Base-by-base conservation (phyloP, 2,888 invertebrate genomes). In the Leucophenga maculata region DNA sequence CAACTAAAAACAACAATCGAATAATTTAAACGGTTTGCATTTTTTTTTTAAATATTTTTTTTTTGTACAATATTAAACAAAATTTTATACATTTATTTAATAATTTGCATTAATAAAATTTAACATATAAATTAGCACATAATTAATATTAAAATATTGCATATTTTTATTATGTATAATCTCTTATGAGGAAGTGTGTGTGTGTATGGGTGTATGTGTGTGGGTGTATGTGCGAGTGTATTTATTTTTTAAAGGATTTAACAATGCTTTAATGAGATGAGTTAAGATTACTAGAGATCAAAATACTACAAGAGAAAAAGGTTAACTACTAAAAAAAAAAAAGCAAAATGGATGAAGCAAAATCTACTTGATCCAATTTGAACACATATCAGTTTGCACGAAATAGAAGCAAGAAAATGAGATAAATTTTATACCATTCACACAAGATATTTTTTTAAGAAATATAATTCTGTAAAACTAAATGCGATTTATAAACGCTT, bases 201-300 rank as follows among this genome's bases (percentile, higher is more conserved):
- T 50, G 16, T 31, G 31, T 59, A 32, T 59, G 57, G 31, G 22
- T 31, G 26, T 32, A 13, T 59, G 22, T n/a, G 11, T 22, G 32
- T 31, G 57, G n/a, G 22, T 31, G 31, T 59, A 32, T 59, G 57
- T n/a, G n/a, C n/a, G n/a, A 4, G n/a, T 26, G 13, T 32, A n/a
- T 59, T 26, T 57, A 4, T 48, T 48, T 48, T 16, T 50, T 39
- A 39, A 39, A 9, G 39, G 8, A 39, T 39, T 39, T 39, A 39
- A 39, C 39, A 39, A 39, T 39, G 54, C 3, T 18, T 22, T 13
- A 55, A 55, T 26, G 46, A 20, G 22, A 22, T 46, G 46, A 22
- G 50, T 46, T 62, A 46, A 22, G 46, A 62, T 62, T 62, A 62
- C 14, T 46, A 62, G 62, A 62, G 62, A 62, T 62, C 62, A 62